A percentile compares a stretch with the other conserved stretches of the same genome.
These are phyloP conservation scores for Biston betularia DNA, from an alignment of 2,888 invertebrate genomes.

Conservation along the genomic window DNA sequence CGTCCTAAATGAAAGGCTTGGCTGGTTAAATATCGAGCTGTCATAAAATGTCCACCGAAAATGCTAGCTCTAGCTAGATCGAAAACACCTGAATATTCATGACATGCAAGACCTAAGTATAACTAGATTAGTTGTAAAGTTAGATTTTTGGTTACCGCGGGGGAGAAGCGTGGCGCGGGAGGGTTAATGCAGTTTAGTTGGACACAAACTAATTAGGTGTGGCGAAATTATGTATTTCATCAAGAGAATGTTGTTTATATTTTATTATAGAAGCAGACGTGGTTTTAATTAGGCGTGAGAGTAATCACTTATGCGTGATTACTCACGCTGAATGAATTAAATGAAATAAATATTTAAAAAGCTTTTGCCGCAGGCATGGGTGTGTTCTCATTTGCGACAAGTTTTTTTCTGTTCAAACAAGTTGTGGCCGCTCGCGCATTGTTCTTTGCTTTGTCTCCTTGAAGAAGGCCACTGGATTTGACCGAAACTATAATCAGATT, in stretches of 20 bases:
- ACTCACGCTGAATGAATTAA: no score
- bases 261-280: no score
- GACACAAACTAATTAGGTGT: constrained; percentile 27
- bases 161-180: neutral
- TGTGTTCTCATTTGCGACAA: neutral
- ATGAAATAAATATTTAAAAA: no score
- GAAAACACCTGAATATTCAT: constrained; percentile 29
- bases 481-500: no score
- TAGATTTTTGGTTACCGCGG: constrained; percentile 24
- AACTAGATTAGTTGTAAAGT: constrained; percentile 25
- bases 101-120: constrained; percentile 11
- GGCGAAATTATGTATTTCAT: constrained; percentile 23
- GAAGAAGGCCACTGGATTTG: no score
- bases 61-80: neutral
- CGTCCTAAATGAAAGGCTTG: neutral
- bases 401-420: neutral
- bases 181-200: constrained; percentile 30
- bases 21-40: neutral
- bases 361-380: constrained; percentile 1
- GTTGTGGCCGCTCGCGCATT: no score
- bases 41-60: neutral
- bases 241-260: neutral
- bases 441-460: no score
- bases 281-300: no score
- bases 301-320: no score